Conservation (phyloP, 2,113 vertebrate species). For the Amphiprion percula region DNA sequence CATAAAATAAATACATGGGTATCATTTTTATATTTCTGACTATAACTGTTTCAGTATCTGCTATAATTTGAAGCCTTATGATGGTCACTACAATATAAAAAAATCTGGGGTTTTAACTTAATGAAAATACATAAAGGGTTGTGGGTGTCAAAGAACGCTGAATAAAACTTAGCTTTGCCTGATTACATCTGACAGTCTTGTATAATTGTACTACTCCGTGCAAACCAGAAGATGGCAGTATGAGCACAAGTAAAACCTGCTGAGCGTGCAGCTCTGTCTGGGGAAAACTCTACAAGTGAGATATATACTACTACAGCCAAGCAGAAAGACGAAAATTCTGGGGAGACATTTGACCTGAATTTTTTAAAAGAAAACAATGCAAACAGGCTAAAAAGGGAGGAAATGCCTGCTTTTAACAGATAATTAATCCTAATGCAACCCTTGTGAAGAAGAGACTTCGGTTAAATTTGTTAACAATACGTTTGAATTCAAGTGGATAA, state of each 20-base stretch:
- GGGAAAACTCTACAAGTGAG: neutral
- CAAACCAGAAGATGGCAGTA: conserved; percentile 76
- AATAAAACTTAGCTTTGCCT: too few species aligned
- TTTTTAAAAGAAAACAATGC: neutral
- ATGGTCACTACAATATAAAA: too few species aligned
- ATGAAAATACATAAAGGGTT: too few species aligned
- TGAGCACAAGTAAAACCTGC: conserved; percentile 34
- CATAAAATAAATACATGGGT: too few species aligned
- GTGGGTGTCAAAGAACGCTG: too few species aligned
- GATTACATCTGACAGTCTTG: neutral
- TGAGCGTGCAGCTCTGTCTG: neutral
- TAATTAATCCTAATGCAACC: neutral
- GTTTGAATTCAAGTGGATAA: too few species aligned
- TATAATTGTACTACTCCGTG: conserved; percentile 6
- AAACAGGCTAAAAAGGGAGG: accelerated
- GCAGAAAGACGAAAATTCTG: neutral
- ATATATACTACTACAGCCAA: neutral
- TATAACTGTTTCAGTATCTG: too few species aligned
- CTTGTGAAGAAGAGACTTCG: too few species aligned
- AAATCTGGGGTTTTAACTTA: too few species aligned
- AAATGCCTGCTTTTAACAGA: neutral
- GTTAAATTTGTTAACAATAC: too few species aligned
- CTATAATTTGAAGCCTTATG: too few species aligned
- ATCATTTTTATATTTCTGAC: too few species aligned
- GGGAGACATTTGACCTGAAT: neutral